Base-by-base conservation (phyloP, 2,888 invertebrate species). In the Drosophila neutralis region DNA sequence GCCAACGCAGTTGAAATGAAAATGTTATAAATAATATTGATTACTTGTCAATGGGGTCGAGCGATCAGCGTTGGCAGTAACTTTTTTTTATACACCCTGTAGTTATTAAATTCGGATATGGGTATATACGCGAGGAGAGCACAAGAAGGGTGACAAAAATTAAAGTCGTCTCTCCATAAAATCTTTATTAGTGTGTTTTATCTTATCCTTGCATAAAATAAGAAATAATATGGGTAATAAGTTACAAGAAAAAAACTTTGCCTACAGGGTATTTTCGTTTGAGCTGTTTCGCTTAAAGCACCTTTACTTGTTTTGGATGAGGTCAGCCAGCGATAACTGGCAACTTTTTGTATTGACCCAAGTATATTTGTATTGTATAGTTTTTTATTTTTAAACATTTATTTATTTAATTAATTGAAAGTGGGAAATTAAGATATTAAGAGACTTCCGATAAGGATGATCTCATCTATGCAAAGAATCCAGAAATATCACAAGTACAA, bases 271-370 rank as follows among this genome's bases (percentile, higher is more conserved):
- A 76, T 69, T 56, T 54, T 1, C 0, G 1, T 11, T 4, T 49
- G 60, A 67, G 42, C 56, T 58, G 24, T n/a, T 8, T 18, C 10
- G 5, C 15, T 15, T 10, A 27, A 31, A 21, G 7, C 10, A n/a
- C 1, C 40, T 15, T 53, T 54, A 33, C 40, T 59, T 40, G 59
- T 45, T 49, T 63, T 40, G 51, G 38, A 77, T 73, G 77, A 77
- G 73, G 69, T 77, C 70, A 70, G 52, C 45, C 27, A 53, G 52
- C 62, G 58, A 61, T 67, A 74, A 58, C 57, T 27, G 60, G 45
- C 21, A 73, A 59, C 42, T 65, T 73, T 49, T 29, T 33, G 33
- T 21, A 27, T 42, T 27, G 18, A 36, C 18, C 24, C 11, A 51
- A n/a, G 24, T 49, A 11, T 15, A 27, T 15, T 52, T 27, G 49